Evolutionary conservation across 1,140 invertebrate genomes (phyloP).

Genomic region (Proctacanthus coquilletti): DNA sequence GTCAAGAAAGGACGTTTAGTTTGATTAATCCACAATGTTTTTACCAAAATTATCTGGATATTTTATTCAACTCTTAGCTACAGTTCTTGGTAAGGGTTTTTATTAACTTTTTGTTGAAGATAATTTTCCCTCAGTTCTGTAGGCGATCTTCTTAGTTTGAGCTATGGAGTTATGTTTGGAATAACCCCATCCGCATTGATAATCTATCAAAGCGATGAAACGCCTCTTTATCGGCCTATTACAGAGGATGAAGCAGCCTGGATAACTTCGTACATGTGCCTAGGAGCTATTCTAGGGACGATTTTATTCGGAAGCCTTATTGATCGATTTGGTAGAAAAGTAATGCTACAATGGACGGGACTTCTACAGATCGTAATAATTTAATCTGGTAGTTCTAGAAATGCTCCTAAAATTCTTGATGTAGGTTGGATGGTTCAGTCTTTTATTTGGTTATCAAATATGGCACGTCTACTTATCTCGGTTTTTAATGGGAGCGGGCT

Average conservation of each 20-base stretch:
- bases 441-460: slow-evolving; percentile 21
- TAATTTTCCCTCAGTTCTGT: too few relatives aligned
- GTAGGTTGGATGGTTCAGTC: slow-evolving; percentile 18
- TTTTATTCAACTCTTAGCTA: too few relatives aligned
- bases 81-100: too few relatives aligned
- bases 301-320: slow-evolving; percentile 14
- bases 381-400: neutral
- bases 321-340: slow-evolving; percentile 19
- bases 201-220: slow-evolving; percentile 16
- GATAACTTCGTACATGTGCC: slow-evolving; percentile 16
- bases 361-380: slow-evolving; percentile 19
- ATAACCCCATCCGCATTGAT: slow-evolving; percentile 18
- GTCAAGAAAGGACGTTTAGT: too few relatives aligned
- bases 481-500: slow-evolving; percentile 30
- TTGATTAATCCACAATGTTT: too few relatives aligned
- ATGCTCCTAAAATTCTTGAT: neutral
- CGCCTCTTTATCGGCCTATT: slow-evolving; percentile 13
- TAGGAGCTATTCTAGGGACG: slow-evolving; percentile 15
- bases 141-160: slow-evolving; percentile 22
- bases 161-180: slow-evolving; percentile 22
- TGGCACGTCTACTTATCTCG: slow-evolving; percentile 28
- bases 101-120: too few relatives aligned
- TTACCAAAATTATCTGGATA: too few relatives aligned
- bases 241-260: slow-evolving; percentile 12
- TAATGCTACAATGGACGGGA: slow-evolving; percentile 17